phyloP scores from a whole-genome alignment of 2,888 invertebrate genomes.

The Synanthedon formicaeformis region DNA sequence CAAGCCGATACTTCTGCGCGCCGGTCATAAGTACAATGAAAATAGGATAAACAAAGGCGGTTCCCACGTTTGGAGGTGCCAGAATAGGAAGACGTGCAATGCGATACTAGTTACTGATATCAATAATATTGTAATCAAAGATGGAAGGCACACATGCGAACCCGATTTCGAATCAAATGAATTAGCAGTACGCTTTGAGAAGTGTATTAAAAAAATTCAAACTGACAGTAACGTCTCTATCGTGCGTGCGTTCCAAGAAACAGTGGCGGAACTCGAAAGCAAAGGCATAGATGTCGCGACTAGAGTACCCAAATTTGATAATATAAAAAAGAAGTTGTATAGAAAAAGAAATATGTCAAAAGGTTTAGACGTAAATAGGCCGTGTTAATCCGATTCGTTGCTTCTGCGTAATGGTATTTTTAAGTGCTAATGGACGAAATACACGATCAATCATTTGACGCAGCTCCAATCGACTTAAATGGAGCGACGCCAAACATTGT shows the following conservation, averaged over 20 bases:
- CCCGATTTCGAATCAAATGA: constrained; percentile 1
- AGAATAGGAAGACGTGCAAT: constrained; percentile 2
- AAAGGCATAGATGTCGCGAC: too few relatives aligned
- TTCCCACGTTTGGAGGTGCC: constrained; percentile 4
- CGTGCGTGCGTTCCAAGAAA: background rate
- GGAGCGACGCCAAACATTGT: too few relatives aligned
- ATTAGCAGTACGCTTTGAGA: background rate
- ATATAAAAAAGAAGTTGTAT: background rate
- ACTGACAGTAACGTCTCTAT: background rate
- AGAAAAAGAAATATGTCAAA: background rate
- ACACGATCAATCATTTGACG: too few relatives aligned
- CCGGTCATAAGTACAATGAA: constrained; percentile 5
- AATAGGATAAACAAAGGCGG: constrained; percentile 2
- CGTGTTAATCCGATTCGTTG: too few relatives aligned
- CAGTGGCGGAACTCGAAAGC: background rate
- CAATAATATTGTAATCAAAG: constrained; percentile 3
- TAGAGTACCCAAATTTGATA: background rate
- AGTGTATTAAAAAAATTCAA: background rate
- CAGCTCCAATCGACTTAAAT: too few relatives aligned
- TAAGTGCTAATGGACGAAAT: too few relatives aligned
- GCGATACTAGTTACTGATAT: constrained; percentile 1
- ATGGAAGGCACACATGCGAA: constrained; percentile 3
- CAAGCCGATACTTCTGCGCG: constrained; percentile 3
- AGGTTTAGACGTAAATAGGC: too few relatives aligned
- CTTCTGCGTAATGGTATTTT: too few relatives aligned